Base-by-base conservation (phyloP, 2,888 invertebrate species). In the Neria commutata region DNA sequence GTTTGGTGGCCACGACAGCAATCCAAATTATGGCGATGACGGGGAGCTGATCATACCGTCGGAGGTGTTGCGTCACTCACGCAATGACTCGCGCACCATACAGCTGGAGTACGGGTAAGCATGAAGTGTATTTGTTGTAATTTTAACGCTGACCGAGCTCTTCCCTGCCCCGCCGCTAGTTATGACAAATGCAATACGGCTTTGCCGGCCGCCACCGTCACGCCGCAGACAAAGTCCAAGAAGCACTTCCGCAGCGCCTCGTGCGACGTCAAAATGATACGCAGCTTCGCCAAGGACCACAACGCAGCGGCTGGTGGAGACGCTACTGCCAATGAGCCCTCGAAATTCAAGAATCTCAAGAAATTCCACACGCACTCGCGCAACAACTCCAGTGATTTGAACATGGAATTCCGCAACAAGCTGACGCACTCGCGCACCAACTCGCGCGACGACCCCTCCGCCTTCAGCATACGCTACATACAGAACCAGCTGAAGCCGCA, bases 61-160 rank as follows among this genome's bases (percentile, higher is more conserved):
- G 1, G 80, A 79, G 4, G 71, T 77, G 8, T 54, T 76, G 55
- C 69, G 79, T 1, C 87, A 87, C 69, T 83, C 86, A 29, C 84
- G 87, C 62, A 86, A 85, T 79, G 86, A 87, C 79, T 87, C 87
- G 62, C 86, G 87, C 72, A 86, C 86, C n/a, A 85, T 87, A 67
- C 87, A 87, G 68, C 78, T 87, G 67, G 87, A 87, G 73, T 84
- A 85, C 67, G 83, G 86, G 79, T 84, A 83, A 71, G 72, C 53
- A 47, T n/a, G n/a, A 37, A 11, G 37, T 50, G 25, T 25, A 48
- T n/a, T 29, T 25, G 29, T 5, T 49, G 6, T 37, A 47, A 29
- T 54, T 23, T 45, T 21, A 3, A n/a, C n/a, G n/a, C n/a, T n/a
- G n/a, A 33, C 26, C 16, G 16, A 16, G 19, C 26, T 29, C 17